Evolutionary conservation across 2,888 invertebrate species (phyloP), one percentile per base, ranked within the genome.

Genomic region (Andricus quercusramuli): DNA sequence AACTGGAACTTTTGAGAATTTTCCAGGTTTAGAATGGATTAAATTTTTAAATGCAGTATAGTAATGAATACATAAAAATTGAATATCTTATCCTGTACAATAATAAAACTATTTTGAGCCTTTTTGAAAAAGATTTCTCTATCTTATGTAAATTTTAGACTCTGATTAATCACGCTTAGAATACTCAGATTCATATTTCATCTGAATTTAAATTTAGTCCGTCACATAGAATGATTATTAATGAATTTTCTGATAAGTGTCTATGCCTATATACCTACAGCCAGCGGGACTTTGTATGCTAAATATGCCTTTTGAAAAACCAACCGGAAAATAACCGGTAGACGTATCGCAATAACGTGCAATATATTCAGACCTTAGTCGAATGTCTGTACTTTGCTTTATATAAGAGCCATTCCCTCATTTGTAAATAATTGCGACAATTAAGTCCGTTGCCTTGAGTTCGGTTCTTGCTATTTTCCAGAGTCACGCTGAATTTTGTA

Each of bases 351-450:
- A 74, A 56, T 56, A 47, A 51, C 51, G 29, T 32, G 29, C 17
- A 32, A 51, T 70, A 20, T 51, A 32, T 29, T 32, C 20, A 74
- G 20, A 20, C 51, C n/a, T 74, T 32, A 29, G 29, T 51, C 51
- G 32, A 47, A 51, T 56, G 51, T n/a, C 32, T 5, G 47, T 74
- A 25, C 17, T 41, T 67, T 67, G 20, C 41, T 67, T 67, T 70
- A 70, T 51, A 56, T 74, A 74, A 74, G 51, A 74, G 29, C 15
- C 25, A 62, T 62, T 62, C 62, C 22, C 51, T 74, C 74, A 74
- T 74, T 74, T 74, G 74, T 32, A 29, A 74, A 74, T 56, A 74
- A 74, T 74, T 74, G 51, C 56, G 11, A 70, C 51, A 70, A 51
- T 51, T 51, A 70, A 70, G 11, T 32, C 20, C 47, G 29, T 29